phyloP scores from a whole-genome alignment of 2,797 vertebrate genomes.

The Pseudochirops corinnae region DNA sequence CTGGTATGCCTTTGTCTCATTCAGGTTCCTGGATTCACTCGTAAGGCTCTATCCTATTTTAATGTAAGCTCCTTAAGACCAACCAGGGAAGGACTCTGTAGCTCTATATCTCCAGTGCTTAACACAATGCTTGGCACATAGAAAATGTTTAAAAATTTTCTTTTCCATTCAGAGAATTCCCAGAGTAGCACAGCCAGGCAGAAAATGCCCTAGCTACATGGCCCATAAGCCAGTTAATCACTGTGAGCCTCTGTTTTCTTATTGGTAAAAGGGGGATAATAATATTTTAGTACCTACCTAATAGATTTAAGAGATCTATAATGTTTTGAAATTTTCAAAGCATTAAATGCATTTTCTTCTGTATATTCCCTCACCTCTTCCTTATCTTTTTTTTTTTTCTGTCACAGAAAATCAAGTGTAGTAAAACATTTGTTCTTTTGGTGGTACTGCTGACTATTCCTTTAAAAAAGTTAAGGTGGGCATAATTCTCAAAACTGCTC shows the following conservation, averaged over 20 bases:
- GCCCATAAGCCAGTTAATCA: not conserved
- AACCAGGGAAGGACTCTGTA: no score
- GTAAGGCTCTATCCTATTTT: not conserved
- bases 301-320: not conserved
- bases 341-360: not conserved
- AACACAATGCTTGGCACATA: not conserved
- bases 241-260: not conserved
- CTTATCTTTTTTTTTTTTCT: not conserved
- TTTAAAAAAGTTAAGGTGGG: not conserved
- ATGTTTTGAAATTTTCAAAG: not conserved
- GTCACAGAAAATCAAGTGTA: not conserved
- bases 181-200: not conserved
- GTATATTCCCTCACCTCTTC: no score
- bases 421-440: not conserved
- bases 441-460: not conserved
- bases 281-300: not conserved
- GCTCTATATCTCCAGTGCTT: no score
- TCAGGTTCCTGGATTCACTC: not conserved
- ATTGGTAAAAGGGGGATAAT: not conserved
- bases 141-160: not conserved
- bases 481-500: not conserved
- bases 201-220: not conserved
- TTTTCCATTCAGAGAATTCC: not conserved
- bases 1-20: not conserved
- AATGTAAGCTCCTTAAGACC: not conserved